A percentile compares a stretch with the other conserved stretches of the same genome.
Conservation (phyloP, 2,113 vertebrate species). For the Neogobius melanostomus region DNA sequence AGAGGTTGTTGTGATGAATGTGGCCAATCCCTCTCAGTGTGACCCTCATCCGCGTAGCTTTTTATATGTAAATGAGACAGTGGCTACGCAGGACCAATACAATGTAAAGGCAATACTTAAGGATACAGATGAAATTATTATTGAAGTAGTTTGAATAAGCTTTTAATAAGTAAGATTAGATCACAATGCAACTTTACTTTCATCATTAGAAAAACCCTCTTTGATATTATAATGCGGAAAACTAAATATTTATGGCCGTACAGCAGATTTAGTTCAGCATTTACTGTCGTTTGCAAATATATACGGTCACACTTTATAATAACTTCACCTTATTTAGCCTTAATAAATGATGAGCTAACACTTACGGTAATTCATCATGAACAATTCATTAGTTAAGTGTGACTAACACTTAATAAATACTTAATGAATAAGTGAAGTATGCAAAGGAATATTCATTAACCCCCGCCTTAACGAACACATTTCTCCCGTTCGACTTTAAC, state of each 20-base stretch:
- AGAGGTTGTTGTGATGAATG: constrained; percentile 52
- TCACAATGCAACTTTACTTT: background rate
- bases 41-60: constrained; percentile 26
- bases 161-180: constrained; percentile 6
- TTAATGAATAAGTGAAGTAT: no score
- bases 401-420: no score
- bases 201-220: background rate
- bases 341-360: no score
- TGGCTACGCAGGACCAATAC: background rate
- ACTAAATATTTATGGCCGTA: background rate
- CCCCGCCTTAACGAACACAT: no score
- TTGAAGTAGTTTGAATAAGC: background rate
- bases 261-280: no score
- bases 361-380: no score
- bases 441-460: no score
- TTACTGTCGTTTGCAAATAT: no score
- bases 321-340: no score
- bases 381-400: no score
- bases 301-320: no score
- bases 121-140: background rate
- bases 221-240: background rate
- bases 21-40: constrained; percentile 30
- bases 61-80: constrained; percentile 24
- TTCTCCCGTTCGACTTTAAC: no score
- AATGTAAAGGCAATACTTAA: constrained; percentile 1